A percentile compares a stretch with the other conserved stretches of the same genome.
These are phyloP conservation scores for Orchesella cincta DNA, from an alignment of 1,140 invertebrate genomes.

Conservation along the genomic window DNA sequence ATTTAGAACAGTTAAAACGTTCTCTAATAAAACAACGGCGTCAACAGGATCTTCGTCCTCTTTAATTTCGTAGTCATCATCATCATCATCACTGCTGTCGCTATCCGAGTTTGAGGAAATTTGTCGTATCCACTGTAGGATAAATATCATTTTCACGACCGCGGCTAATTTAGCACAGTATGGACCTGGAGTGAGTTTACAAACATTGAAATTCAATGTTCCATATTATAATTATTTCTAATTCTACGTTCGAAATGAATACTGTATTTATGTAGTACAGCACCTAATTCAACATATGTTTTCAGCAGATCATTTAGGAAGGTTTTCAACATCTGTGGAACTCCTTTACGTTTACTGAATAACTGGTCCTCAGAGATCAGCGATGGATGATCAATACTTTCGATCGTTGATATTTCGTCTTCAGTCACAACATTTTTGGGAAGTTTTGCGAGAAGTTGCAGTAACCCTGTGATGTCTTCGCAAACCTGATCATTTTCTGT, in stretches of 20 bases:
- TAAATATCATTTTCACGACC: background rate
- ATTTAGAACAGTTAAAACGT: too few relatives aligned
- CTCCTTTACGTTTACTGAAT: background rate
- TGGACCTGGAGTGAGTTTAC: constrained; percentile 32
- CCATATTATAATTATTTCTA: too few relatives aligned
- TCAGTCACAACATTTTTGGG: background rate
- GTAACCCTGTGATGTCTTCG: background rate
- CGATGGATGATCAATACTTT: constrained; percentile 9
- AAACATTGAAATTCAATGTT: background rate
- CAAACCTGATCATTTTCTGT: background rate
- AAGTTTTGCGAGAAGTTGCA: background rate
- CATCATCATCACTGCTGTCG: background rate
- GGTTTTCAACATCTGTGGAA: background rate
- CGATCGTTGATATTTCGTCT: background rate
- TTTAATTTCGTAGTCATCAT: background rate
- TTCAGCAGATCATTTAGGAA: background rate
- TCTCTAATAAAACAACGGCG: background rate
- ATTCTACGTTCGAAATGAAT: constrained; percentile 35
- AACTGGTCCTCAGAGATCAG: background rate
- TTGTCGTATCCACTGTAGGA: background rate
- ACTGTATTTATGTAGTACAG: constrained; percentile 32
- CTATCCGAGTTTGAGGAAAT: background rate
- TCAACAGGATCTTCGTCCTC: background rate
- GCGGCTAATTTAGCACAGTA: constrained; percentile 7
- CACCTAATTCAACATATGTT: constrained; percentile 49